Percentiles rank a stretch among this genome's conserved stretches.
These are phyloP conservation scores for Cisticola juncidis DNA, from an alignment of 2,113 vertebrate genomes.

Conservation along the genomic window DNA sequence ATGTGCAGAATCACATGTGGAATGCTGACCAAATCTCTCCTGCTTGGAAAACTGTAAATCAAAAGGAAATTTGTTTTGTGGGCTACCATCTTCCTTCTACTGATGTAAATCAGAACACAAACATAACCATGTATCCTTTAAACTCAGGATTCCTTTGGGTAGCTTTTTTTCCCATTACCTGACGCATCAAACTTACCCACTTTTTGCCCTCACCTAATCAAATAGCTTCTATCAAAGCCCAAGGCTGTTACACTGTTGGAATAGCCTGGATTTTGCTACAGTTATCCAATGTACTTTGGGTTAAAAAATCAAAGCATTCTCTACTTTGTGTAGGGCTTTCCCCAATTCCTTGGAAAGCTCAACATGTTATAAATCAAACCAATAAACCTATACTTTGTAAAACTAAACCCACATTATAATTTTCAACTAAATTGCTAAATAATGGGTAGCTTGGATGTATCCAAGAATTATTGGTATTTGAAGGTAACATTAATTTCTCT, in stretches of 20 bases:
- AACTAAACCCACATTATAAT: not conserved
- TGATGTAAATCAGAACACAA: not conserved
- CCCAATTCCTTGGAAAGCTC: not conserved
- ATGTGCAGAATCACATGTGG: not conserved
- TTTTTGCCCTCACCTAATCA: not conserved
- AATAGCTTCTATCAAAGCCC: not conserved
- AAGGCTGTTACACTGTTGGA: accelerated
- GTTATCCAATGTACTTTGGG: not conserved
- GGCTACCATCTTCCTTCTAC: not conserved
- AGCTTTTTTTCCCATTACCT: not conserved
- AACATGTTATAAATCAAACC: not conserved
- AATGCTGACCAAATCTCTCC: not conserved
- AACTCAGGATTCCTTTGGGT: not conserved
- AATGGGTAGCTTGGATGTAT: not conserved
- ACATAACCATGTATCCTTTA: not conserved
- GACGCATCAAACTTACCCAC: not conserved
- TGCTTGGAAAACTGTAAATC: not conserved
- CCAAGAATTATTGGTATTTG: not conserved
- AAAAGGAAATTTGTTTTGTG: not conserved
- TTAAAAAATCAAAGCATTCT: not conserved
- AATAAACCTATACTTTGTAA: not conserved
- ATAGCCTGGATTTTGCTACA: not conserved
- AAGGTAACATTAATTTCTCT: not conserved
- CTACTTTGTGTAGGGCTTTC: not conserved
- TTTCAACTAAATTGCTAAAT: not conserved